A percentile compares a stretch with the other conserved stretches of the same genome.
These are phyloP conservation scores for Archilochus colubris DNA, from an alignment of 2,113 vertebrate genomes.

Conservation along the genomic window DNA sequence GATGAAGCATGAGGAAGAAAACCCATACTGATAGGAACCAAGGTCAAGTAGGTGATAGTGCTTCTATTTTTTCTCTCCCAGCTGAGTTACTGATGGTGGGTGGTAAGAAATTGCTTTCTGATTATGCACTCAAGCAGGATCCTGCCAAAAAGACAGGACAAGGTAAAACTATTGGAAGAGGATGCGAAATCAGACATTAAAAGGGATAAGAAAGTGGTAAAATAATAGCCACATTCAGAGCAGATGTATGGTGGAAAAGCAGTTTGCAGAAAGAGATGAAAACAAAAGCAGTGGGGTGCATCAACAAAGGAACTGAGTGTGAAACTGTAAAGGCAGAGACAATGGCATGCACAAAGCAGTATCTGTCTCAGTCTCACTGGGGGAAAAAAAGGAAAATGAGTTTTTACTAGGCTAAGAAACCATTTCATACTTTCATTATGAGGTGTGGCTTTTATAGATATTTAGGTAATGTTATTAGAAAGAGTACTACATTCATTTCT, in stretches of 20 bases:
- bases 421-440: not conserved
- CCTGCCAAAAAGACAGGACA: not conserved
- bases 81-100: not conserved
- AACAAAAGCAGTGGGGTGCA: not conserved
- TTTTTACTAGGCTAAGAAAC: not conserved
- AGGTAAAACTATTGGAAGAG: conserved; percentile 18
- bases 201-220: conserved; percentile 16
- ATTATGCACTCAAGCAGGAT: rapidly evolving
- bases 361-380: not conserved
- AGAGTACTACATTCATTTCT: not conserved
- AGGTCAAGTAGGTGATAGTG: not conserved
- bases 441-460: not conserved
- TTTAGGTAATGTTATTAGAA: not conserved
- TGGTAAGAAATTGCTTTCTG: not conserved
- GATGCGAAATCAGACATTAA: conserved; percentile 9
- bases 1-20: not conserved
- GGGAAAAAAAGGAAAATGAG: not conserved
- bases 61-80: not conserved
- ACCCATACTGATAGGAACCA: not conserved
- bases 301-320: not conserved
- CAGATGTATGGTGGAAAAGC: not conserved
- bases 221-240: conserved; percentile 22
- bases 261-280: not conserved
- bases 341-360: not conserved
- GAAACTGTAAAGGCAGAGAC: not conserved